These are phyloP conservation scores for Wasmannia auropunctata DNA, from an alignment of 1,140 invertebrate genomes.

Conservation along the genomic window DNA sequence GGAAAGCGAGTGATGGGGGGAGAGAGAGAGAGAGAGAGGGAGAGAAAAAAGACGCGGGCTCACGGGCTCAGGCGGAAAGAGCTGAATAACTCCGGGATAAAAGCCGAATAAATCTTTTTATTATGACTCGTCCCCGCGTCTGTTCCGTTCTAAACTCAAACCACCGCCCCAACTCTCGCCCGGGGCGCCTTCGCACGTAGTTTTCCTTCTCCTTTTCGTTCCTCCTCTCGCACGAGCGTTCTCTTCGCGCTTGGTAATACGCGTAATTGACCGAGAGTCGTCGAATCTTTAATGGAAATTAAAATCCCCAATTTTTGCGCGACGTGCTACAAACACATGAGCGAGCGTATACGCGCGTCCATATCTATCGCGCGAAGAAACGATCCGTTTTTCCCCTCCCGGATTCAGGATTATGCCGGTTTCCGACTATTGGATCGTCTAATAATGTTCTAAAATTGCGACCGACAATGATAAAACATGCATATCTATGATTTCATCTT, in stretches of 20 bases:
- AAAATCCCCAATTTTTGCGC: neutral
- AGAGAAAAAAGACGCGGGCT: conserved; percentile 70
- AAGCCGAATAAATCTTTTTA: conserved; percentile 86
- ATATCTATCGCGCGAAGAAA: neutral
- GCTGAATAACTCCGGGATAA: conserved; percentile 85
- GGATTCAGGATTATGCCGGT: neutral
- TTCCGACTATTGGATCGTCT: neutral
- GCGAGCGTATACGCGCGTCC: neutral
- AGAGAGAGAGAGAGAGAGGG: conserved; percentile 50
- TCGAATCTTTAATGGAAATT: conserved; percentile 19
- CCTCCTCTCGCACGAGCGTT: conserved; percentile 12
- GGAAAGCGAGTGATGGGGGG: conserved; percentile 13
- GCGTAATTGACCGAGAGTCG: conserved; percentile 4
- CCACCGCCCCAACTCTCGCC: conserved; percentile 60
- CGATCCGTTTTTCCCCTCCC: neutral
- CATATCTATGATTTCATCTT: conserved; percentile 25
- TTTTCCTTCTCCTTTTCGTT: conserved; percentile 52
- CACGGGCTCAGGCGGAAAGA: conserved; percentile 82
- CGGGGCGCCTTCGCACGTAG: conserved; percentile 71
- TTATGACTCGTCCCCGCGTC: conserved; percentile 83
- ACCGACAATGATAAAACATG: conserved; percentile 4
- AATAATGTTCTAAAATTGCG: neutral
- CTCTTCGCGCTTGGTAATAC: neutral
- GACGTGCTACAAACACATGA: neutral
- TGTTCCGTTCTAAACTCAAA: conserved; percentile 72